A percentile compares a stretch with the other conserved stretches of the same genome.
These are phyloP conservation scores for Xylota sylvarum DNA, from an alignment of 2,888 invertebrate species.

Conservation along the genomic window DNA sequence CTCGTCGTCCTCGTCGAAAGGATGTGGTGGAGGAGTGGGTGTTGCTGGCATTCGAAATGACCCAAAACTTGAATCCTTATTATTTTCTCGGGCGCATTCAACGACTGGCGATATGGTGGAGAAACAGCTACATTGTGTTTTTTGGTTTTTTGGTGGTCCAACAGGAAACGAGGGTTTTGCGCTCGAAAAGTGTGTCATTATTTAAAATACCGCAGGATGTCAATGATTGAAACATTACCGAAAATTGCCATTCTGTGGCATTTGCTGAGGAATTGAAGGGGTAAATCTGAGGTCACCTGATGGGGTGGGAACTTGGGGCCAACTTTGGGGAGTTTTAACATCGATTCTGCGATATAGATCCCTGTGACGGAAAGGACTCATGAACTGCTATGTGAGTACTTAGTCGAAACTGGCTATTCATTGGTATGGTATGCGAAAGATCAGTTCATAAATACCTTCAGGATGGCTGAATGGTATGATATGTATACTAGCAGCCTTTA, in stretches of 20 bases:
- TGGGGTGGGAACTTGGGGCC: not conserved
- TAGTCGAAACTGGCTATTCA: no score
- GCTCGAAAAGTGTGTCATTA: slow-evolving; percentile 22
- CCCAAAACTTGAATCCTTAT: slow-evolving; percentile 48
- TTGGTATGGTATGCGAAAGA: no score
- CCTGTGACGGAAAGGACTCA: no score
- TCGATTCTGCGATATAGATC: no score
- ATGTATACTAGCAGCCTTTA: no score
- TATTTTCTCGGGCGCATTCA: slow-evolving; percentile 4
- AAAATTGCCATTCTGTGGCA: slow-evolving; percentile 8
- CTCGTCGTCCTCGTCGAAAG: no score
- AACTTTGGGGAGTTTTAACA: no score
- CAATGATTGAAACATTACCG: slow-evolving; percentile 45
- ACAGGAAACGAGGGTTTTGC: not conserved
- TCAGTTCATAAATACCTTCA: not conserved
- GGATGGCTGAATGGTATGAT: no score
- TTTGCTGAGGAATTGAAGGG: not conserved
- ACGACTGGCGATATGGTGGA: not conserved
- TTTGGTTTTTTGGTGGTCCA: not conserved
- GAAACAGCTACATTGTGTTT: slow-evolving; percentile 26
- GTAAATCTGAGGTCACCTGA: not conserved
- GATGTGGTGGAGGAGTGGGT: not conserved
- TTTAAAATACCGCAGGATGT: slow-evolving; percentile 25
- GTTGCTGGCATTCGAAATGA: slow-evolving; percentile 23
- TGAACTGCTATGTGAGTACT: no score